A percentile compares a stretch with the other conserved stretches of the same genome.
These are phyloP conservation scores for Lasioglossum baleicum DNA, from an alignment of 1,140 invertebrate genomes.

Conservation along the genomic window DNA sequence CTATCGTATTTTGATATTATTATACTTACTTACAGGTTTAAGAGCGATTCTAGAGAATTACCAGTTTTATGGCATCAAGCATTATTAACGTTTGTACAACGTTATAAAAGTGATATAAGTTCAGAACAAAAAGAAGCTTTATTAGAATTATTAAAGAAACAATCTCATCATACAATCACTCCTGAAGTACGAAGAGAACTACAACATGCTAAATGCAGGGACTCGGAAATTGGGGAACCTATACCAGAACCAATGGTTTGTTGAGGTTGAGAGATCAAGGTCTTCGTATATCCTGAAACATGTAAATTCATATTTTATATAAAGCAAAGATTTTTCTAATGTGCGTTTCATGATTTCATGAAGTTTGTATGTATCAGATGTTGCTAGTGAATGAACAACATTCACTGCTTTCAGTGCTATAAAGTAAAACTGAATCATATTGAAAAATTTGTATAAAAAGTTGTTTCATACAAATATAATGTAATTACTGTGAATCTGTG, in stretches of 20 bases:
- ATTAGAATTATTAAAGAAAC: slow-evolving; percentile 87
- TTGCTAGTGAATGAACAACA: no score
- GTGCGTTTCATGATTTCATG: not conserved
- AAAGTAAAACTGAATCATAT: not conserved
- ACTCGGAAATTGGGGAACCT: slow-evolving; percentile 82
- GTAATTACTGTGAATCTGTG: no score
- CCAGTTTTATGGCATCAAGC: slow-evolving; percentile 99
- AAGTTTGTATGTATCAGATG: not conserved
- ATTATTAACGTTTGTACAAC: slow-evolving; percentile 95
- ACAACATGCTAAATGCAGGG: slow-evolving; percentile 89
- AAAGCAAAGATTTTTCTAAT: not conserved
- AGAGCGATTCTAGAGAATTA: slow-evolving; percentile 89
- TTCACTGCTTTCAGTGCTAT: not conserved
- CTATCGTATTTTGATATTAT: not conserved
- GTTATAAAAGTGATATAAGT: slow-evolving; percentile 97
- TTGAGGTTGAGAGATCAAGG: slow-evolving; percentile 4
- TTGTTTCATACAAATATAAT: no score
- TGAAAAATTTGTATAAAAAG: no score
- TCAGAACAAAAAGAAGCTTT: slow-evolving; percentile 94
- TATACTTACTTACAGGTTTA: slow-evolving; percentile 84
- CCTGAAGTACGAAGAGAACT: slow-evolving; percentile 92
- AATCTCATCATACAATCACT: slow-evolving; percentile 91
- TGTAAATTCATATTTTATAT: slow-evolving; percentile 25
- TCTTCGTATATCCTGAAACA: not conserved
- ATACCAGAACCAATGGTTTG: slow-evolving; percentile 59